Percentiles rank a stretch among this genome's conserved stretches.
phyloP scores from a whole-genome alignment of 2,113 vertebrate species.

The Numida meleagris region DNA sequence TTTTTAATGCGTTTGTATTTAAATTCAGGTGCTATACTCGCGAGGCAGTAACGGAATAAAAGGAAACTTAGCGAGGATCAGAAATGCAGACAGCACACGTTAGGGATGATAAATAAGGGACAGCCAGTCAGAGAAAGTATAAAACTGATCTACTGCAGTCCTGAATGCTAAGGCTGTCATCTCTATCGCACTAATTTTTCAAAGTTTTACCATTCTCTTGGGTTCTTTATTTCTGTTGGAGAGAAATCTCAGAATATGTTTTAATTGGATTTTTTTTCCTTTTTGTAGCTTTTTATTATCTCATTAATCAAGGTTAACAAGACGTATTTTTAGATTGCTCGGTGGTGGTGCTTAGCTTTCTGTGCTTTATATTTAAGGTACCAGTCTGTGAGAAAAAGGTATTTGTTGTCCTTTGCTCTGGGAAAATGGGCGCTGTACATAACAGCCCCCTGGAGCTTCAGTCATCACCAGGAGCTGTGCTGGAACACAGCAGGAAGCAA shows the following conservation, averaged over 20 bases:
- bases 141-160: slow-evolving; percentile 25
- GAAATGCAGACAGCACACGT: neutral
- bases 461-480: neutral
- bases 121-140: slow-evolving; percentile 5
- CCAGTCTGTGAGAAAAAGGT: neutral
- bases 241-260: slow-evolving; percentile 34
- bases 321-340: slow-evolving; percentile 52
- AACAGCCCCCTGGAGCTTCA: neutral
- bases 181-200: slow-evolving; percentile 27
- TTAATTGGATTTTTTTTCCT: slow-evolving; percentile 60
- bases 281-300: slow-evolving; percentile 53
- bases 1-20: neutral
- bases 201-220: slow-evolving; percentile 44
- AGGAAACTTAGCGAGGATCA: neutral
- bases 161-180: slow-evolving; percentile 7
- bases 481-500: neutral
- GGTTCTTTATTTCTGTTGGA: slow-evolving; percentile 50
- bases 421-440: neutral
- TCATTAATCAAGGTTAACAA: slow-evolving; percentile 64
- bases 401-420: neutral
- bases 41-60: neutral
- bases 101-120: slow-evolving; percentile 19
- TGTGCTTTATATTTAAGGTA: slow-evolving; percentile 34
- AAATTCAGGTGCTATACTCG: neutral
- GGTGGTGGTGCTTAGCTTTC: slow-evolving; percentile 23